Evolutionary conservation across 2,888 invertebrate genomes (phyloP).

Genomic region (Andrena trimmerana): DNA sequence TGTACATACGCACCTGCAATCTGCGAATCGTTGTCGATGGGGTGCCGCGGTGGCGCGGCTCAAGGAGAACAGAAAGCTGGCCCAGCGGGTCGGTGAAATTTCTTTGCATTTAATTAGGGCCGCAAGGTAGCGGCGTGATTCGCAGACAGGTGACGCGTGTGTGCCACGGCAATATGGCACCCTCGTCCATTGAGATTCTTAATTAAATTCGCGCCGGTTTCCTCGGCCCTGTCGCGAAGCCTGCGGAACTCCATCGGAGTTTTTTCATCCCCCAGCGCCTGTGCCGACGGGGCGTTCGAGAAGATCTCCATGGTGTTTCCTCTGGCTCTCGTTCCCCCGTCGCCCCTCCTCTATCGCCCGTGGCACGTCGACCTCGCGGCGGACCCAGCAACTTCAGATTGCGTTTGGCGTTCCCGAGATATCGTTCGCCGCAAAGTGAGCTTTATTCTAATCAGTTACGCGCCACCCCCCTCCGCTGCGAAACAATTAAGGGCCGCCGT

Average conservation of each 20-base stretch:
- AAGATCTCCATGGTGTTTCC: slow-evolving; percentile 25
- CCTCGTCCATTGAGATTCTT: slow-evolving; percentile 78
- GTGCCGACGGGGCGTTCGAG: slow-evolving; percentile 1
- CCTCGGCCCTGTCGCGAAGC: slow-evolving; percentile 41
- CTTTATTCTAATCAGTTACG: slow-evolving; percentile 68
- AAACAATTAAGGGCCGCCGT: slow-evolving; percentile 65
- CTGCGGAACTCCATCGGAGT: slow-evolving; percentile 59
- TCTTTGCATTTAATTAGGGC: slow-evolving; percentile 82
- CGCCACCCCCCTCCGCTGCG: slow-evolving; percentile 28
- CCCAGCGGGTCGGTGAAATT: slow-evolving; percentile 69
- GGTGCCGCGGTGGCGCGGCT: not conserved
- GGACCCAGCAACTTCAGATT: slow-evolving; percentile 59
- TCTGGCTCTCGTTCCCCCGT: slow-evolving; percentile 4
- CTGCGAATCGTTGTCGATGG: too few relatives aligned
- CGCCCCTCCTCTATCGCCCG: not conserved
- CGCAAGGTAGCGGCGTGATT: slow-evolving; percentile 51
- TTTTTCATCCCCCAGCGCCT: slow-evolving; percentile 59
- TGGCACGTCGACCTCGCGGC: not conserved
- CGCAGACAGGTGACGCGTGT: slow-evolving; percentile 73
- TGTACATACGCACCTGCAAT: not conserved
- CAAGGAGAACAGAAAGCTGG: slow-evolving; percentile 1
- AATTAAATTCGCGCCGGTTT: slow-evolving; percentile 80
- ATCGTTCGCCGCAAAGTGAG: slow-evolving; percentile 46
- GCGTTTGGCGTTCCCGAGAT: slow-evolving; percentile 45
- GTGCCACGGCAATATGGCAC: slow-evolving; percentile 76